Evolutionary conservation across 2,113 vertebrate genomes (phyloP), one percentile per base, ranked within the genome.

Genomic region (Myxocyprinus asiaticus): DNA sequence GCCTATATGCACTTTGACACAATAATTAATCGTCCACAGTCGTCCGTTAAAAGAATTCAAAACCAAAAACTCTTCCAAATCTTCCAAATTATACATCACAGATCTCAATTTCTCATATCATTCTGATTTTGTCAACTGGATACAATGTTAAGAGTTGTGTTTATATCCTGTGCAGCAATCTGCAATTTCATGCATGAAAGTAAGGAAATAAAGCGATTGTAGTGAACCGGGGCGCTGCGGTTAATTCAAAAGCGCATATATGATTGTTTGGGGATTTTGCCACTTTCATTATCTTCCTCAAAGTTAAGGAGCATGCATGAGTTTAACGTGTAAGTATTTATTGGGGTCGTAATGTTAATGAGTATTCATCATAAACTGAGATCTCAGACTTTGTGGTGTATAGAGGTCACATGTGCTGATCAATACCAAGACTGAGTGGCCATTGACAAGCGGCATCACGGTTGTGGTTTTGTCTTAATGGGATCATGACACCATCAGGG

Each of bases 121-220:
- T 51, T 22, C n/a, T 10, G 9, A 50, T 14, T 33, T 33, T 67
- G 0, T 55, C 12, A 70, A 33, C 6, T 43, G 12, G 12, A 33
- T 9, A 43, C 11, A 53, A 55, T 69, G 7, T n/a, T 5, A 17
- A 5, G 22, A 33, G 22, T 47, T 59, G n/a, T 9, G 50, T 67
- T 62, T 14, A 22, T 71, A 44, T 14, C 9, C n/a, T n/a, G 8
- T 11, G 8, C 12, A 68, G 68, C 17, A 71, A 73, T 14, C 79
- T 85, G 85, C 84, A 89, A 90, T 92, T 91, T 92, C 89, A 92
- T 86, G 88, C 83, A 85, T 90, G 87, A 65, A 81, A 3, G 78
- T 71, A 82, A 75, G 55, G 87, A 65, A 81, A 3, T 78, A 73
- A 82, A 75, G 55, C 14, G 42, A 17, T 73, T 66, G 12, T 66